Evolutionary conservation across 2,797 vertebrate species (phyloP).

Genomic region (Phoxinus dragarum): DNA sequence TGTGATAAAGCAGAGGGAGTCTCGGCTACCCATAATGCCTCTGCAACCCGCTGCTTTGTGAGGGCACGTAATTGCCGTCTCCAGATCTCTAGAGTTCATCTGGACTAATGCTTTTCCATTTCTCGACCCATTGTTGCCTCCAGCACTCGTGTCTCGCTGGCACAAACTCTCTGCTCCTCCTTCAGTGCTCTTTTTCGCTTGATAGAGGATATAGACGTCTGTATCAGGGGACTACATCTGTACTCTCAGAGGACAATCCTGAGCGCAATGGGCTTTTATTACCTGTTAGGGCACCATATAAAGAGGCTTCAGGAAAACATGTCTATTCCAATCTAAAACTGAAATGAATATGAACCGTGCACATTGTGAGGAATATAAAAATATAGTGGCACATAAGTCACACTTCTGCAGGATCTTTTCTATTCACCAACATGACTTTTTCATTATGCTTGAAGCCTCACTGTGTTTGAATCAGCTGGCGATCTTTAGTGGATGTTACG

Average conservation of each 20-base stretch:
- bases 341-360: background rate
- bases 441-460: background rate
- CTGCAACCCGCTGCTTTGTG: slow-evolving; percentile 5
- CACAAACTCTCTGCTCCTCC: slow-evolving; percentile 10
- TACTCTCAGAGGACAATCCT: background rate
- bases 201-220: slow-evolving; percentile 20
- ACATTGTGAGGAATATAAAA: background rate
- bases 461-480: background rate
- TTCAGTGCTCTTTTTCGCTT: background rate
- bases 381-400: background rate
- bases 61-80: slow-evolving; percentile 4
- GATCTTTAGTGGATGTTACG: background rate
- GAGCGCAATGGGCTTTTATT: background rate
- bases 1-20: slow-evolving; percentile 17
- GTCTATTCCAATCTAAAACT: background rate
- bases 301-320: background rate
- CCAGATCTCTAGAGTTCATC: slow-evolving; percentile 33
- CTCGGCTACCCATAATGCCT: slow-evolving; percentile 16
- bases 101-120: slow-evolving; percentile 27
- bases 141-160: background rate
- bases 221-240: slow-evolving; percentile 4
- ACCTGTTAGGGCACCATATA: background rate
- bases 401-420: background rate
- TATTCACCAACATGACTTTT: background rate
- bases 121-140: slow-evolving; percentile 6